Evolutionary conservation across 2,797 vertebrate genomes (phyloP).

Genomic region (Tenualosa ilisha): DNA sequence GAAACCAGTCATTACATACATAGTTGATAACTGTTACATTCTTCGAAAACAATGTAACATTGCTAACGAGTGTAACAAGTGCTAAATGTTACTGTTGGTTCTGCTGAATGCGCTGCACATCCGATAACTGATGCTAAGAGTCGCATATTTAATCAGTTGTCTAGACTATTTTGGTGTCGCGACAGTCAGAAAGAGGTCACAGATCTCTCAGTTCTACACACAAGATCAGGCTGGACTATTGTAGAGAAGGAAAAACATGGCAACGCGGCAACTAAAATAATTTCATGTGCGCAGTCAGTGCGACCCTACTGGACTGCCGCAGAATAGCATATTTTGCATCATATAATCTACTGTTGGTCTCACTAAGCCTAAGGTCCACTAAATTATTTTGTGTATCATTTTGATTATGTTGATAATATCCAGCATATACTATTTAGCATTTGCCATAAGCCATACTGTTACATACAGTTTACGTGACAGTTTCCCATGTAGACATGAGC

Average conservation of each 20-base stretch:
- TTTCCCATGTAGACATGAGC: background rate
- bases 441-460: background rate
- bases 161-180: constrained; percentile 22
- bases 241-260: background rate
- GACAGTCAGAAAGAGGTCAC: constrained; percentile 14
- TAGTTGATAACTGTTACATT: background rate
- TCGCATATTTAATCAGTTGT: constrained; percentile 12
- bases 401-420: background rate
- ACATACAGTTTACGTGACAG: background rate
- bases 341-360: background rate
- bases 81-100: background rate
- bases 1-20: background rate
- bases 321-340: constrained; percentile 10
- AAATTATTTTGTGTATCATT: background rate
- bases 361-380: background rate
- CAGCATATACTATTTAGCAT: background rate
- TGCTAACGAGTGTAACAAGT: background rate
- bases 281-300: background rate
- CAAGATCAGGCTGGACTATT: constrained; percentile 5
- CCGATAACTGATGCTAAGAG: background rate
- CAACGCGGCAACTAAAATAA: background rate
- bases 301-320: constrained; percentile 2
- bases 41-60: background rate
- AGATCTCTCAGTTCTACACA: background rate
- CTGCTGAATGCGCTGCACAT: background rate